Evolutionary conservation across 1,140 invertebrate species (phyloP), one percentile per base, ranked within the genome.

Genomic region (Tachypleus tridentatus): DNA sequence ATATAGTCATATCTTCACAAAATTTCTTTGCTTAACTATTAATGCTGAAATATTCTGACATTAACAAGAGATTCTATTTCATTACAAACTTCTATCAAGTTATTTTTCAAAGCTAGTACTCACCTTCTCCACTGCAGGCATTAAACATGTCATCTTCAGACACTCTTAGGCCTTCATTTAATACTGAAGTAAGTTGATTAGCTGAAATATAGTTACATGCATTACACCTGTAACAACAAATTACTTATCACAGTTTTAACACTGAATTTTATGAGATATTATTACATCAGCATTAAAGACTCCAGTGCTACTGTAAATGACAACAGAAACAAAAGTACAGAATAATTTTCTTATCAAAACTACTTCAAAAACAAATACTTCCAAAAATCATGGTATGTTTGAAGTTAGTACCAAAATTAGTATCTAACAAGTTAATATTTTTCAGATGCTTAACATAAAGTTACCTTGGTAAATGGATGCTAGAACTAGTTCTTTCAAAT

Each of bases 381-480:
- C 29, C 29, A 29, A 29, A 29, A 29, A 29, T 29, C 29, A 29
- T 29, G 29, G 29, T 29, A 29, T 29, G 29, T 29, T 29, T 29
- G 29, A 29, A 29, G 29, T 29, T 29, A 29, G 2, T 29, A 29
- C 29, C 29, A 29, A 29, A 29, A 1, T 29, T 29, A 29, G 29
- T 29, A 29, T 29, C 29, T 29, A 29, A 29, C 29, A 29, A 29
- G 29, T 29, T 29, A 29, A 29, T 29, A 29, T 29, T 29, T 29
- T 2, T 29, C 29, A 29, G 29, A 29, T 29, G 29, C 29, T 29
- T 29, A 59, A 57, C 63, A 49, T 63, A 60, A 67, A 64, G 59
- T 70, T 80, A 84, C 84, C 85, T 82, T 88, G 85, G 72, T 81
- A 83, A 65, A 88, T 83, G 62, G 86, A 84, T 69, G 85, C 83